These are phyloP conservation scores for Apomyelois bistriatella DNA, from an alignment of 2,888 invertebrate genomes.

Conservation along the genomic window DNA sequence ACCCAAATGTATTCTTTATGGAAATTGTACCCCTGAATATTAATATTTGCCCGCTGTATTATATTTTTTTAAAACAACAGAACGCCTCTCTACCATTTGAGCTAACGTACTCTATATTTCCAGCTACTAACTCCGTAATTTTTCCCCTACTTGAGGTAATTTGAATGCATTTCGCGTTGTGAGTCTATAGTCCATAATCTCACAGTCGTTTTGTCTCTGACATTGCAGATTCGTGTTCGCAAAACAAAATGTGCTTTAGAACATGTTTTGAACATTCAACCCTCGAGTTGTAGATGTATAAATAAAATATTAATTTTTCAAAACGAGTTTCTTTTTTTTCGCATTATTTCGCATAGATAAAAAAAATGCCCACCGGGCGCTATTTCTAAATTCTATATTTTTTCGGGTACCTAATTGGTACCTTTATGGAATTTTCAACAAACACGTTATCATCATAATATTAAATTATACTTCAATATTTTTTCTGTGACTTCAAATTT, in stretches of 20 bases:
- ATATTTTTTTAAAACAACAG: background rate
- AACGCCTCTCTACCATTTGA: background rate
- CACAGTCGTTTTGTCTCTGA: conserved; percentile 4
- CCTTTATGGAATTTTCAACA: too few species aligned
- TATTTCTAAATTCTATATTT: too few species aligned
- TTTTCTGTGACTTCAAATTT: too few species aligned
- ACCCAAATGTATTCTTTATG: too few species aligned
- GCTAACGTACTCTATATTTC: background rate
- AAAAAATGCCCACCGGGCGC: too few species aligned
- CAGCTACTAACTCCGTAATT: background rate
- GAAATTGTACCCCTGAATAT: too few species aligned
- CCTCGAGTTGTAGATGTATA: background rate
- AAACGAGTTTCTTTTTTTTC: background rate
- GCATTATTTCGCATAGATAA: too few species aligned
- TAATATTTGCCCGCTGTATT: background rate
- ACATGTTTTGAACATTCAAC: background rate
- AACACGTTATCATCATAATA: too few species aligned
- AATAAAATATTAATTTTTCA: background rate
- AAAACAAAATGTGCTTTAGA: background rate
- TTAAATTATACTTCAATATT: too few species aligned
- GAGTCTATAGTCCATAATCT: conserved; percentile 14
- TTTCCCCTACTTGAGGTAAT: conserved; percentile 21
- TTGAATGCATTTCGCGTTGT: conserved; percentile 29
- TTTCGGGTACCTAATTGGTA: too few species aligned
- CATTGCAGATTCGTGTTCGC: background rate